Evolutionary conservation across 2,888 invertebrate species (phyloP).

Genomic region (Ptychoptera contaminata): DNA sequence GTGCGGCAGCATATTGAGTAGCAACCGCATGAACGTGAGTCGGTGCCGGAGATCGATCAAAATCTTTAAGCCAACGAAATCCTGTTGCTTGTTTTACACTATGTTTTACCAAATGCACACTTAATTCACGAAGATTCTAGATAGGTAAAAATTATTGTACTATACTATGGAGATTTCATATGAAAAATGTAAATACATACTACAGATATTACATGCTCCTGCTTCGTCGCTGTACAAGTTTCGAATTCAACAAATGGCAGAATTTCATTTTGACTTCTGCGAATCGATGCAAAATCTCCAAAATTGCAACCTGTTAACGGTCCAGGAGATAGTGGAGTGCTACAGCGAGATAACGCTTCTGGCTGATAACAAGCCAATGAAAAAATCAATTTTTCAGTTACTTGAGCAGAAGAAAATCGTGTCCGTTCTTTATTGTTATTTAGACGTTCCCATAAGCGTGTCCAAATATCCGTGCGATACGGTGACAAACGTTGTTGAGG

Average conservation of each 20-base stretch:
- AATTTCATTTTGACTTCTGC: constrained; percentile 35
- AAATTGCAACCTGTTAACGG: constrained; percentile 36
- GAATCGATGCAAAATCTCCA: constrained; percentile 22
- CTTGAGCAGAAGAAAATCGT: constrained; percentile 50
- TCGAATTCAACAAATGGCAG: constrained; percentile 71
- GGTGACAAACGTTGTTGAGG: constrained; percentile 73
- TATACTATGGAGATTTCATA: background rate
- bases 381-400: constrained; percentile 61
- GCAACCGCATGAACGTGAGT: constrained; percentile 65
- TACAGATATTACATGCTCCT: constrained; percentile 76
- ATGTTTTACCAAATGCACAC: constrained; percentile 63
- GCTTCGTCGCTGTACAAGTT: constrained; percentile 73
- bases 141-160: constrained; percentile 7
- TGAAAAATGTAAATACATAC: constrained; percentile 29
- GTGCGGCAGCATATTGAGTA: constrained; percentile 66
- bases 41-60: constrained; percentile 39
- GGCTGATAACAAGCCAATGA: constrained; percentile 75
- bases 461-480: constrained; percentile 70
- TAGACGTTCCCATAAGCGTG: constrained; percentile 60
- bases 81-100: constrained; percentile 32
- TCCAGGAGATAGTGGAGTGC: constrained; percentile 68
- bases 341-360: constrained; percentile 69
- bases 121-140: constrained; percentile 70
- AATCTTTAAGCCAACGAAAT: constrained; percentile 31
- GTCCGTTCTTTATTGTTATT: constrained; percentile 41